Base-by-base conservation (phyloP, 2,888 invertebrate genomes). In the Antheraea yamamai region DNA sequence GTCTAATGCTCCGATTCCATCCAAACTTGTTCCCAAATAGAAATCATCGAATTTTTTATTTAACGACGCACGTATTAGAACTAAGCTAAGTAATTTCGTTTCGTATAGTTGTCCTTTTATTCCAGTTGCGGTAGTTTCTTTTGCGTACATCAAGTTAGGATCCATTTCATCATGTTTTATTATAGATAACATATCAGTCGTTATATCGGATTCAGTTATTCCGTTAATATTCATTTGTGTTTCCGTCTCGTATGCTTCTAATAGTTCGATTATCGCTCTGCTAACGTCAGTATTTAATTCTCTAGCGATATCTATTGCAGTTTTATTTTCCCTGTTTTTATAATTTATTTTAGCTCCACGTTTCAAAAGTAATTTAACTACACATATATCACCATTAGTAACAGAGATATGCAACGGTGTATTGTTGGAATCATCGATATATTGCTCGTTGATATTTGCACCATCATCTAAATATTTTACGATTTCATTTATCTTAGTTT, bases 41-140 rank as follows among this genome's bases (percentile, higher is more conserved):
- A 70, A 70, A 39, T 70, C 70, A 70, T 70, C 39, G 23, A 39
- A 70, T n/a, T 39, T n/a, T 39, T 70, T 20, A 39, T 35, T 70
- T 39, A 70, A 39, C 14, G 70, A 70, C 20, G 39, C 70, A 39
- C 70, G 70, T 39, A 70, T 70, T 0, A 70, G 39, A 39, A 39
- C 70, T 39, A 70, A 70, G n/a, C n/a, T 70, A 20, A 70, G 70
- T 70, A 70, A n/a, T 70, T 70, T 70, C 7, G 70, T 20, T 39
- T 70, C 70, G 39, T 70, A 70, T 20, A 70, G 23, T 26, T 70
- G 70, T 70, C 70, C 70, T 70, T 70, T 70, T 39, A 70, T n/a
- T n/a, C 70, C 70, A 39, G 6, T n/a, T 39, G 8, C 39, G 6
- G 10, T 35, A 39, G 3, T n/a, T 7, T n/a, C 39, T n/a, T 70